Evolutionary conservation across 23 tunicate species (phyloP).

Genomic region (Styela clava): DNA sequence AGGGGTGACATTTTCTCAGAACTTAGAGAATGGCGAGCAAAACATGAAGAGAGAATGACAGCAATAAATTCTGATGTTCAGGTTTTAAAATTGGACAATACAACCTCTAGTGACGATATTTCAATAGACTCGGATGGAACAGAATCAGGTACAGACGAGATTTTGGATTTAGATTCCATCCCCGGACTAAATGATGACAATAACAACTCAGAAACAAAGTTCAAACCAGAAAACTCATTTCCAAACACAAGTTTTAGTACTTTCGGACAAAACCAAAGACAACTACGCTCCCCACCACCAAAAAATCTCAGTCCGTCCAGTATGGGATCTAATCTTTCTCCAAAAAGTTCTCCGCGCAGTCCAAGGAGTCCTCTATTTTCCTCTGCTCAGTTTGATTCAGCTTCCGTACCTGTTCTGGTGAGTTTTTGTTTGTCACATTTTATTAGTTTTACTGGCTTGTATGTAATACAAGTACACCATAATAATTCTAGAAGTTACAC

Average conservation of each 20-base stretch:
- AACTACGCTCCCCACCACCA: constrained; percentile 20
- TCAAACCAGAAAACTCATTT: background rate
- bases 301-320: constrained; percentile 25
- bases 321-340: background rate
- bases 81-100: background rate
- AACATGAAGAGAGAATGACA: constrained; percentile 4
- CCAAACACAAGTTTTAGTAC: background rate
- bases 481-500: too few species aligned
- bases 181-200: background rate
- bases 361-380: constrained; percentile 24
- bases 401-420: constrained; percentile 27
- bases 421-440: background rate
- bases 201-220: background rate
- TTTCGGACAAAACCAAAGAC: background rate
- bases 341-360: constrained; percentile 20
- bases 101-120: constrained; percentile 13
- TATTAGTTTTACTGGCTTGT: background rate
- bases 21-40: constrained; percentile 18
- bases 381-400: constrained; percentile 15
- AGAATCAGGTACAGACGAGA: constrained; percentile 4
- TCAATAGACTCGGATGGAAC: constrained; percentile 4
- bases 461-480: too few species aligned
- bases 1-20: constrained; percentile 16
- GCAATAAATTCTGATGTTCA: background rate
- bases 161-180: background rate